These are phyloP conservation scores for Aleadryas rufinucha DNA, from an alignment of 2,113 vertebrate genomes.

Conservation along the genomic window DNA sequence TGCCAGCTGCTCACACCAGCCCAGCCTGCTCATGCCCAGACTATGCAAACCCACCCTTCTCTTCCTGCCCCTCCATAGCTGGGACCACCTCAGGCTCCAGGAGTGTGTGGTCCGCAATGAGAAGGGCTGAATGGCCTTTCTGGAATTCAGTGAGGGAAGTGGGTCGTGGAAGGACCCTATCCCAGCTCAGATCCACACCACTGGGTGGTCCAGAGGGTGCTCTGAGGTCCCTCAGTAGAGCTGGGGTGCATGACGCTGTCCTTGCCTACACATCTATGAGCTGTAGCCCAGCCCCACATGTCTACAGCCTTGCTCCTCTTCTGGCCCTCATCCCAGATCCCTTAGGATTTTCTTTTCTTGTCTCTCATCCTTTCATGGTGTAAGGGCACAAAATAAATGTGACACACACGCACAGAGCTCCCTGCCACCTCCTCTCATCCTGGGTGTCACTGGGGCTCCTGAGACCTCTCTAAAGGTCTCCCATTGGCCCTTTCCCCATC, in stretches of 20 bases:
- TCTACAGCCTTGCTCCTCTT: not conserved
- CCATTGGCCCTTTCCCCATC: not conserved
- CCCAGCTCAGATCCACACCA: not conserved
- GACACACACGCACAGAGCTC: too few species aligned
- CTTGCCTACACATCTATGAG: not conserved
- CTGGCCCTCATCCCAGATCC: not conserved
- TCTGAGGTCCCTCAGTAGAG: not conserved
- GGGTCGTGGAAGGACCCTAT: rapidly evolving
- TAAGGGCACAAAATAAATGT: not conserved
- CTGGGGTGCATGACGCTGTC: not conserved
- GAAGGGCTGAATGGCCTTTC: not conserved
- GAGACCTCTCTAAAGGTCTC: not conserved
- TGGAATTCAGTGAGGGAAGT: not conserved
- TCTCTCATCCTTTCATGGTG: not conserved
- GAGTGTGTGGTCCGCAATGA: not conserved
- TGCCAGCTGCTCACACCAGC: not conserved
- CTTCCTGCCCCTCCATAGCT: not conserved
- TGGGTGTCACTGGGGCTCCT: not conserved
- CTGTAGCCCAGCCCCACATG: not conserved
- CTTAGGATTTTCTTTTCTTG: not conserved
- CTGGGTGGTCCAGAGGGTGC: not conserved
- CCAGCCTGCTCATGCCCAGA: not conserved
- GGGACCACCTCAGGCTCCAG: not conserved
- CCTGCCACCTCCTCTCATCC: not conserved
- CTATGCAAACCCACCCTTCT: not conserved